A percentile compares a stretch with the other conserved stretches of the same genome.
Evolutionary conservation across 2,888 invertebrate genomes (phyloP).

Genomic region (Orgyia antiqua): DNA sequence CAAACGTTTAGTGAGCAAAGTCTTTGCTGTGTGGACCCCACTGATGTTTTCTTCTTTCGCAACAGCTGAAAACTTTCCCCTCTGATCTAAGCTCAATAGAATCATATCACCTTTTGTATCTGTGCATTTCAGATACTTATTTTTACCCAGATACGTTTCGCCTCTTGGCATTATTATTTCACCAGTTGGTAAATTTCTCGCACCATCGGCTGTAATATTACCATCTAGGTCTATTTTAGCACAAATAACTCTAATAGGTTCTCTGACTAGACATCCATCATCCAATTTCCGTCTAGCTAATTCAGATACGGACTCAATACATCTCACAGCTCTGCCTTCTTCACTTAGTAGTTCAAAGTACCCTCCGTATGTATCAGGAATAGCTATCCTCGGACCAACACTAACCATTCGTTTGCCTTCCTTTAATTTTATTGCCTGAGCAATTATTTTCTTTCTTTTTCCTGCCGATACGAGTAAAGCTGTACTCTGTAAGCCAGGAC

Average conservation of each 20-base stretch:
- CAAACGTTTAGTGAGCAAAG: slow-evolving; percentile 91
- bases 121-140: slow-evolving; percentile 90
- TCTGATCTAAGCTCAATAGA: slow-evolving; percentile 89
- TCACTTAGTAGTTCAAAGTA: slow-evolving; percentile 96
- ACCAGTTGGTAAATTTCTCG: slow-evolving; percentile 87
- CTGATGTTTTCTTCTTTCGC: slow-evolving; percentile 96
- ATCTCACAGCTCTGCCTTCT: slow-evolving; percentile 93
- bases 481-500: slow-evolving; percentile 91
- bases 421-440: slow-evolving; percentile 93
- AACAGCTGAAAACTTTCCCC: slow-evolving; percentile 94
- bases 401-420: slow-evolving; percentile 90
- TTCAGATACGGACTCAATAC: slow-evolving; percentile 92
- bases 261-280: slow-evolving; percentile 87
- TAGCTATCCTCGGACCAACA: slow-evolving; percentile 89
- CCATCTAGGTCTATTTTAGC: slow-evolving; percentile 80
- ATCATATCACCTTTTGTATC: slow-evolving; percentile 91
- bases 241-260: slow-evolving; percentile 84
- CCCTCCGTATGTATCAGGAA: slow-evolving; percentile 93
- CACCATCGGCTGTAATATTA: slow-evolving; percentile 81
- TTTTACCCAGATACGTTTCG: slow-evolving; percentile 83
- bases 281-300: slow-evolving; percentile 86
- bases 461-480: slow-evolving; percentile 92
- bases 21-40: slow-evolving; percentile 94
- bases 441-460: slow-evolving; percentile 90
- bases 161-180: slow-evolving; percentile 90